A percentile compares a stretch with the other conserved stretches of the same genome.
Conservation (phyloP, 2,797 vertebrate species). For the Alouatta caraya region DNA sequence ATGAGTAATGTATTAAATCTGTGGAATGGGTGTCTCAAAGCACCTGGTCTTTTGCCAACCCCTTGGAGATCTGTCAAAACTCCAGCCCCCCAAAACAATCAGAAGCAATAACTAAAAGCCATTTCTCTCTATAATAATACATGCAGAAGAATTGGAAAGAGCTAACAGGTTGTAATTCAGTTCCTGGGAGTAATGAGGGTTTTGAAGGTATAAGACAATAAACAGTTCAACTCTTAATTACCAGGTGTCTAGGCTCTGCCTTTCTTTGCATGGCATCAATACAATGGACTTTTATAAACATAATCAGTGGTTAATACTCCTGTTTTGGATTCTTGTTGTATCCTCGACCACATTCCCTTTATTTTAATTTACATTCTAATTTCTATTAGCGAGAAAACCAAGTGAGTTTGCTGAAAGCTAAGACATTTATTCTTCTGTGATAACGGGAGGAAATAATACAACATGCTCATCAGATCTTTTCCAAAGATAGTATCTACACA, state of each 20-base stretch:
- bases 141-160: background rate
- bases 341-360: background rate
- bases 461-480: background rate
- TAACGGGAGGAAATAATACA: background rate
- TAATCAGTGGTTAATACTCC: background rate
- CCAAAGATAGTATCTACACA: background rate
- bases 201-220: background rate
- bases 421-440: background rate
- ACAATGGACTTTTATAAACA: background rate
- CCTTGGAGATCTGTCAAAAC: background rate
- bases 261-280: background rate
- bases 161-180: background rate
- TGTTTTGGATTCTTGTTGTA: background rate
- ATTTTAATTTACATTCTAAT: background rate
- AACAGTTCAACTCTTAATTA: background rate
- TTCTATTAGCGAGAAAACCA: background rate
- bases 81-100: background rate
- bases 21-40: background rate
- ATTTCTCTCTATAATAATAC: background rate
- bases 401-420: background rate
- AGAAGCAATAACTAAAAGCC: background rate
- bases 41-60: background rate
- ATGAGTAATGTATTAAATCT: background rate
- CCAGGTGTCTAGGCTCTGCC: background rate
- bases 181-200: background rate